Conservation (phyloP, 1,140 invertebrate species). For the Pseudobourletiella spinata region DNA sequence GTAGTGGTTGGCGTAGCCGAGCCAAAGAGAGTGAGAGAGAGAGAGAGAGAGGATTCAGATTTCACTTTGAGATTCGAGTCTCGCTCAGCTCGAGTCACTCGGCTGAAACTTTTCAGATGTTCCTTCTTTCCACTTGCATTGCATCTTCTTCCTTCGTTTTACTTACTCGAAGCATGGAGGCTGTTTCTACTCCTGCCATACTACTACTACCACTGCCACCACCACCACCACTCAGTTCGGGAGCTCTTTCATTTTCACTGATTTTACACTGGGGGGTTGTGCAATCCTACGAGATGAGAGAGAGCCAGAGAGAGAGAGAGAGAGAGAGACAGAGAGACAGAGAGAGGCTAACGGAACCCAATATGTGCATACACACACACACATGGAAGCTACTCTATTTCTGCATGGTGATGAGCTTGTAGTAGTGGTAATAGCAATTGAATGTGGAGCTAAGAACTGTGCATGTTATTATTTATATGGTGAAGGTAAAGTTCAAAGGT, state of each 20-base stretch:
- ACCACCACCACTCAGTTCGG: no score
- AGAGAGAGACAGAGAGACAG: background rate
- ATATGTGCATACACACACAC: background rate
- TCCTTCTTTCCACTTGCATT: conserved; percentile 17
- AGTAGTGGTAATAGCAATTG: no score
- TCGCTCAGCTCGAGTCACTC: conserved; percentile 25
- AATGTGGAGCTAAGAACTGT: no score
- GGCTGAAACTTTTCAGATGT: conserved; percentile 30
- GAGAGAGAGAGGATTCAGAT: conserved; percentile 17
- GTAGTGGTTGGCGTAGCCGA: conserved; percentile 5
- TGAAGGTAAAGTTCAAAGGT: no score
- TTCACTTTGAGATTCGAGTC: conserved; percentile 31
- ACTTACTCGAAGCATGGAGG: background rate
- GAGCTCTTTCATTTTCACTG: conserved; percentile 25
- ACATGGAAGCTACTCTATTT: no score
- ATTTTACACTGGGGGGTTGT: conserved; percentile 25
- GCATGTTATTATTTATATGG: no score
- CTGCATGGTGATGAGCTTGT: no score
- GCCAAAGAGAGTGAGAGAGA: conserved; percentile 10
- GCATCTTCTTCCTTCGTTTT: background rate
- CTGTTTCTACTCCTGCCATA: no score
- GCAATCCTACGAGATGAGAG: conserved; percentile 1
- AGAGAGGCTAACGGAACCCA: no score
- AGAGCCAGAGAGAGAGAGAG: background rate
- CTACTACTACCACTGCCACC: no score